Evolutionary conservation across 1,140 invertebrate genomes (phyloP), one percentile per base, ranked within the genome.

Genomic region (Leptoteleia sp.): DNA sequence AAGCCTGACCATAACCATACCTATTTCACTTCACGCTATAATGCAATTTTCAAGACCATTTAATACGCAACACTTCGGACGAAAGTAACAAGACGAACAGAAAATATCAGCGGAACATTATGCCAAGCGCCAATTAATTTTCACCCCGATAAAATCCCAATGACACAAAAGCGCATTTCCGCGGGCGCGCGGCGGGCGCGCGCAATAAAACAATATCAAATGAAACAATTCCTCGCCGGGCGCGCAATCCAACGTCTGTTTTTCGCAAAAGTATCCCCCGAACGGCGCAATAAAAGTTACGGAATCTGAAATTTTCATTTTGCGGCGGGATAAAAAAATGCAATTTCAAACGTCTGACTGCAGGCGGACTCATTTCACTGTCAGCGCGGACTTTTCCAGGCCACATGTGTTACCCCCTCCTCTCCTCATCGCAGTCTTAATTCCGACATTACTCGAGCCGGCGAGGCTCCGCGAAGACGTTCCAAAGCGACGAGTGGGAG

Each of bases 1-100:
- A 61, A 37, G 72, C 72, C 64, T 68, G 72, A 76, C 72, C 43
- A 76, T 76, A 76, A 76, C 72, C 72, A 76, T 62, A 62, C 40
- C 64, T 76, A 68, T 76, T 76, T 62, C 72, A 76, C 72, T 76
- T 76, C 38, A 40, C 72, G 64, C 54, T 68, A 62, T 76, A 68
- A 76, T 76, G 72, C 40, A 62, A 76, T 76, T 76, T 76, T 76
- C 72, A 48, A 47, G 64, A 55, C 64, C 62, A 68, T 76, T 76
- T 62, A 42, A 76, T 76, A 55, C 72, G 35, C 48, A 76, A n/a
- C 57, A 68, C 55, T 55, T 45, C 50, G 15, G n/a, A 33, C 55
- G 38, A 59, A 42, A 55, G 22, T 62, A 61, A 40, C 61, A 22
- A 40, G 37, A 42, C 40, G 61, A 37, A 45, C 11, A 22, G 16